These are phyloP conservation scores for Gymnocypris eckloni DNA, from an alignment of 2,797 vertebrate species.

Conservation along the genomic window DNA sequence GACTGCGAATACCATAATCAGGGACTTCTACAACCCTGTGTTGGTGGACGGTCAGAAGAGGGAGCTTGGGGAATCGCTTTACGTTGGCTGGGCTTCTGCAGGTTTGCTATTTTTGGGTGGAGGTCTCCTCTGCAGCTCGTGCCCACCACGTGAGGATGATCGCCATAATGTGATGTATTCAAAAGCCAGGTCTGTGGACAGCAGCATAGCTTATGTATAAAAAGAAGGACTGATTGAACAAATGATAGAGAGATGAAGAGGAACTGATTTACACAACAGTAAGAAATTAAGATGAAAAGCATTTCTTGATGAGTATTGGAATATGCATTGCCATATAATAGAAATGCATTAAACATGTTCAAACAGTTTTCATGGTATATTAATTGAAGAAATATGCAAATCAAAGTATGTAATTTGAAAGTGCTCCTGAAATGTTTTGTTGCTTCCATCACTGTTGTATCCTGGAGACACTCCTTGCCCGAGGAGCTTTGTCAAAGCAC, in stretches of 20 bases:
- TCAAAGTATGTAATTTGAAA: neutral
- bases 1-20: conserved; percentile 84
- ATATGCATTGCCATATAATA: neutral
- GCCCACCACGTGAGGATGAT: conserved; percentile 82
- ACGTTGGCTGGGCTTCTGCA: conserved; percentile 88
- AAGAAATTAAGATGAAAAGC: neutral
- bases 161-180: conserved; percentile 66
- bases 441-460: neutral
- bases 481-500: neutral
- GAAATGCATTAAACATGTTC: neutral
- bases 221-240: neutral
- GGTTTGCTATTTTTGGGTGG: conserved; percentile 86
- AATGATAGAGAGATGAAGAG: neutral
- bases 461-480: neutral
- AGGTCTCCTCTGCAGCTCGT: conserved; percentile 87
- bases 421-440: neutral
- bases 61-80: conserved; percentile 88
- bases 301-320: neutral
- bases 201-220: conserved; percentile 72
- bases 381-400: neutral
- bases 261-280: neutral
- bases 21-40: conserved; percentile 87
- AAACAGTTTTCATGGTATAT: neutral
- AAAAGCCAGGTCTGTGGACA: conserved; percentile 65
- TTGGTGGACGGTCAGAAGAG: conserved; percentile 72